Evolutionary conservation across 2,888 invertebrate species (phyloP), one percentile per base, ranked within the genome.

Genomic region (Sicus ferrugineus): DNA sequence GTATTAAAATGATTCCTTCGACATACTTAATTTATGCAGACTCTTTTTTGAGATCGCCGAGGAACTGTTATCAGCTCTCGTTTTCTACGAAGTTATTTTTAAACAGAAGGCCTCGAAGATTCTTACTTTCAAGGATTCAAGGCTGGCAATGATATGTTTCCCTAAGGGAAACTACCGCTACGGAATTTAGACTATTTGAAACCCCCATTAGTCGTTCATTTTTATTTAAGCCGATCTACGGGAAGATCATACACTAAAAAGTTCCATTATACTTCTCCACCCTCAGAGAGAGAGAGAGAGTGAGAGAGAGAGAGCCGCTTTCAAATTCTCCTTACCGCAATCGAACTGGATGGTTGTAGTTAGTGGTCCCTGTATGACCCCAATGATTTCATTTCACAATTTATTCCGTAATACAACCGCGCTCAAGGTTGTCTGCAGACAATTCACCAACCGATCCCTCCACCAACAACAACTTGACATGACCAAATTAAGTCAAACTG

Each of bases 401-500:
- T n/a, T n/a, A 80, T 54, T 54, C 16, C 26, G 54, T 9, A 23
- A 54, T 26, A 79, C 76, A 75, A 79, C 77, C 79, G 77, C 34
- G 77, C 79, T 77, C 80, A 78, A 78, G 78, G 78, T 80, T 78
- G 80, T 74, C 80, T 76, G 78, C 75, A 23, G 52, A 6, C 38
- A 16, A 26, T 65, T 50, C 46, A 46, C 50, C 30, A 28, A 26
- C 23, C 42, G 21, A 56, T 19, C 21, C 48, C 46, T 38, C 31
- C 19, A 19, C 21, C 48, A 48, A 48, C 23, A 16, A 23, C 42
- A 9, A n/a, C n/a, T 38, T 69, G 64, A 66, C 62, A 69, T 67
- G 67, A 42, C 71, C 73, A 74, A 77, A 81, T 80, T 78, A 76
- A 80, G 80, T 78, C 79, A 79, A 79, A 78, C 79, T 79, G 81